Evolutionary conservation across 2,797 vertebrate species (phyloP).

Genomic region (Halcyon badia): DNA sequence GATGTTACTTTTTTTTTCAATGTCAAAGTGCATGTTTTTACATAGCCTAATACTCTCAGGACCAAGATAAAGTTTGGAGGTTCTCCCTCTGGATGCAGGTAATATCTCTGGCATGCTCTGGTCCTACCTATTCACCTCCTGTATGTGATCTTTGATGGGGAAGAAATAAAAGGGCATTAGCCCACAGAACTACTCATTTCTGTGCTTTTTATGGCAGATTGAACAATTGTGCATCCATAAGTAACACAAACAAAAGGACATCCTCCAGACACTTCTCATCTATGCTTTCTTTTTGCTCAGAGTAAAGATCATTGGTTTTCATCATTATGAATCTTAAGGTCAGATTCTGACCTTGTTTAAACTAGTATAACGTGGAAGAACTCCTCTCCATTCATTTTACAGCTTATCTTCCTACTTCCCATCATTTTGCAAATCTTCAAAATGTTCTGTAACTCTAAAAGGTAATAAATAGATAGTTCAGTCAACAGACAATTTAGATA

Average conservation of each 20-base stretch:
- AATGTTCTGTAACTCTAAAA: background rate
- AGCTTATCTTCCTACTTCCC: background rate
- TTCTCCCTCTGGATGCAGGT: background rate
- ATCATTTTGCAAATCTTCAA: accelerated
- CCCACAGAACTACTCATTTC: background rate
- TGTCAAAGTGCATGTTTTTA: background rate
- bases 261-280: background rate
- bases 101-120: background rate
- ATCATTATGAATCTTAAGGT: background rate
- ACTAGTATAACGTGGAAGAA: background rate
- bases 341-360: background rate
- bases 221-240: background rate
- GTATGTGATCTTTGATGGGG: background rate
- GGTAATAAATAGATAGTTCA: background rate
- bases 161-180: background rate
- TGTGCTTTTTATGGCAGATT: background rate
- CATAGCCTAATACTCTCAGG: background rate
- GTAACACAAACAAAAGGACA: background rate
- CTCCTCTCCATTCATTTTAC: background rate
- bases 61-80: background rate
- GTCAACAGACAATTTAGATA: background rate
- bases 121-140: background rate
- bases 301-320: background rate
- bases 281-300: background rate
- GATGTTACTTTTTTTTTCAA: background rate